Conservation (phyloP, 2,113 vertebrate genomes). For the Puffinus mauretanicus region DNA sequence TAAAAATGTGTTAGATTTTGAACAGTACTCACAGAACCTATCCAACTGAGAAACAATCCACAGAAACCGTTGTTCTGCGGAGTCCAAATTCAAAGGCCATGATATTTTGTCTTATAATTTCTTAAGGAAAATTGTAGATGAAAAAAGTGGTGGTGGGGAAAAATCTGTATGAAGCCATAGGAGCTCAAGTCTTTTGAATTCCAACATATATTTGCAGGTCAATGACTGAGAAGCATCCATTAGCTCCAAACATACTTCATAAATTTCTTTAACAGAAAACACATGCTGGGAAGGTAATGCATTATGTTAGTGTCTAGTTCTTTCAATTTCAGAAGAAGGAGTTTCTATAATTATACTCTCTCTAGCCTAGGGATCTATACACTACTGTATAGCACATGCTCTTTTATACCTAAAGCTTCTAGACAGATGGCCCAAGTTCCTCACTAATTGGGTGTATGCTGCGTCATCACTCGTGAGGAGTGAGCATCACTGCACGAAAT, state of each 20-base stretch:
- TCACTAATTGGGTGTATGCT: background rate
- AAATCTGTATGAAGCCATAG: background rate
- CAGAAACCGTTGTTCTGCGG: background rate
- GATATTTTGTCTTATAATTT: conserved; percentile 5
- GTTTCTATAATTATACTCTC: background rate
- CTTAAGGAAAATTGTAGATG: background rate
- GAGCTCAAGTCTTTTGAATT: background rate
- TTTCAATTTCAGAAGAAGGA: background rate
- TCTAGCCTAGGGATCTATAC: background rate
- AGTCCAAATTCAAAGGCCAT: background rate
- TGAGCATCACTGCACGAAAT: background rate
- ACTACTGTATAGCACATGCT: background rate
- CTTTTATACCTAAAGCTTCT: too few species aligned
- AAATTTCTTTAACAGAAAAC: background rate
- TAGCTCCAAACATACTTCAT: background rate
- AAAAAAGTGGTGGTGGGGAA: background rate
- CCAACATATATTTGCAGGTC: background rate
- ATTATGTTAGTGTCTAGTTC: background rate
- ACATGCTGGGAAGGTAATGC: background rate
- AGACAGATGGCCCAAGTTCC: too few species aligned
- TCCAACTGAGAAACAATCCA: background rate
- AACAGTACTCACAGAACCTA: background rate
- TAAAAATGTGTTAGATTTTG: conserved; percentile 17
- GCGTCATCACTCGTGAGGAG: background rate
- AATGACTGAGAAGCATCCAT: background rate